Conservation (phyloP, 2,797 vertebrate species). For the Serranus cabrilla region DNA sequence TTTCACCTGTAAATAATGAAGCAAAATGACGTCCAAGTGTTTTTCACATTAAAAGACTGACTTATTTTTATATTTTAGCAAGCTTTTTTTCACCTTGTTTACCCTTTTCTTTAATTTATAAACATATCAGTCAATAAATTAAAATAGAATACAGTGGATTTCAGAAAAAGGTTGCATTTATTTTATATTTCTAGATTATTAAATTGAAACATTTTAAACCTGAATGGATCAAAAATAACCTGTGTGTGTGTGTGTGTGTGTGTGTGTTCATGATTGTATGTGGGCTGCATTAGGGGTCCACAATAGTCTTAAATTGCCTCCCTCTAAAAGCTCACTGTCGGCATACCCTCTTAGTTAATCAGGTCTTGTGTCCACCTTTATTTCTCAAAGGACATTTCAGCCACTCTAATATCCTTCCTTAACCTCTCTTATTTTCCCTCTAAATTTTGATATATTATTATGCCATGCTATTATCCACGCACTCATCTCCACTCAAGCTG, state of each 20-base stretch:
- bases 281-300: conserved; percentile 51
- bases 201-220: conserved; percentile 31
- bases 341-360: conserved; percentile 82
- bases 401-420: conserved; percentile 84
- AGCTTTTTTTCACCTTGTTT: neutral
- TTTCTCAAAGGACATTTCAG: conserved; percentile 83
- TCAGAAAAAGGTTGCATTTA: conserved; percentile 18
- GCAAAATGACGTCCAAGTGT: neutral
- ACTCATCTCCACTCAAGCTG: conserved; percentile 78
- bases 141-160: neutral
- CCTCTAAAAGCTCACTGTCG: conserved; percentile 79
- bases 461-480: conserved; percentile 83
- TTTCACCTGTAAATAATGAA: neutral
- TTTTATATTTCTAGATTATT: conserved; percentile 14
- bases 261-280: conserved; percentile 17
- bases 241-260: conserved; percentile 9
- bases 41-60: too few relatives aligned
- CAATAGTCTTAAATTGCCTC: conserved; percentile 71
- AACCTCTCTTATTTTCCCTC: conserved; percentile 85
- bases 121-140: neutral
- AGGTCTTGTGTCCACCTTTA: conserved; percentile 79
- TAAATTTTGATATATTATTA: conserved; percentile 86
- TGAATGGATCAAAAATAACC: conserved; percentile 36
- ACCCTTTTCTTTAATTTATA: neutral
- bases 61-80: neutral